Base-by-base conservation (phyloP, 2,797 vertebrate genomes). In the Trichosurus vulpecula region DNA sequence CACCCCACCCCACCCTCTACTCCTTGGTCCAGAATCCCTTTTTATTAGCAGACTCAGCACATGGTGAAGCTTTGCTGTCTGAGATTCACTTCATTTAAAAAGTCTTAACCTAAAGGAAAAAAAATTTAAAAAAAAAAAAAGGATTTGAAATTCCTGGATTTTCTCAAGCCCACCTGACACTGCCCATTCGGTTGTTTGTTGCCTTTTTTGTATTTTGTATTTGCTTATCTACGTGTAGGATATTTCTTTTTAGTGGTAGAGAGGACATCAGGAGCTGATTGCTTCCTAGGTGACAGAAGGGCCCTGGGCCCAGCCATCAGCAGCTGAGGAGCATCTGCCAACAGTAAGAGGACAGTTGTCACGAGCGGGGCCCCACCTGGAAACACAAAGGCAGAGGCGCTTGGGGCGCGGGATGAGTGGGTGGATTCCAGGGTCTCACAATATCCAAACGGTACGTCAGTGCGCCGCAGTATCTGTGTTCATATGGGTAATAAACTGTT, bases 401-500 rank as follows among this genome's bases (percentile, higher is more conserved):
- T 97, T 97, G 98, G 98, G 95, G 95, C 98, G 25, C 1, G 22
- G 74, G 74, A 87, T 27, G 74, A 87, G 74, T 27, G 74, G 74
- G 74, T 87, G 74, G 74, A 51, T 87, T 87, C 74, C 99, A 98
- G 97, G 98, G 98, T 98, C 99, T 98, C 98, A 96, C 96, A 98
- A 99, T 98, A 99, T 99, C 98, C 98, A 96, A 98, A 97, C 97
- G 98, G 98, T 98, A 98, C 97, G 98, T 98, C 98, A 98, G 98
- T 98, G 98, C 99, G 99, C 98, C 98, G 98, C 98, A 99, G 99
- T 99, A 99, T 99, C 99, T 99, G 99, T 99, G 99, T 99, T 99
- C 99, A 99, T 99, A 99, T 99, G 99, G 99, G 99, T 99, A 99
- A 99, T 99, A 99, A 99, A 99, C 98, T 98, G 98, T 99, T 99